phyloP scores from a whole-genome alignment of 2,888 invertebrate genomes.

The Hypsopygia costalis region DNA sequence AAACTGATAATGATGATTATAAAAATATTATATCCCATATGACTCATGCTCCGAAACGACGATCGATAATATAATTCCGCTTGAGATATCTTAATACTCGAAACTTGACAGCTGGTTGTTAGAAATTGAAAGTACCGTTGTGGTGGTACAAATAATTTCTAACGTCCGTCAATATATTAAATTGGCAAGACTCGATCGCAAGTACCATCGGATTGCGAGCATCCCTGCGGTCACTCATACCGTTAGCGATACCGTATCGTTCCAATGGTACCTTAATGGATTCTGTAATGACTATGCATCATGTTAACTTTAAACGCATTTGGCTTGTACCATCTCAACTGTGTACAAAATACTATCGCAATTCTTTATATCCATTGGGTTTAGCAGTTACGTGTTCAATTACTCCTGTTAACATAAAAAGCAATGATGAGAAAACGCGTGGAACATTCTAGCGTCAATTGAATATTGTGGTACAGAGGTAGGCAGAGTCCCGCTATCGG shows the following conservation, averaged over 20 bases:
- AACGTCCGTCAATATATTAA: background rate
- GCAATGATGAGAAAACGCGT: too few species aligned
- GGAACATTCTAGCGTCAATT: background rate
- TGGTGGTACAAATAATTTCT: too few species aligned
- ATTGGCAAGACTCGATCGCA: background rate
- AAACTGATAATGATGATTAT: too few species aligned
- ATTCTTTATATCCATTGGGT: background rate
- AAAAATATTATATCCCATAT: too few species aligned
- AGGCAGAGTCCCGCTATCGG: conserved; percentile 9
- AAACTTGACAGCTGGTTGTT: too few species aligned
- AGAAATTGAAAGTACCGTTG: too few species aligned
- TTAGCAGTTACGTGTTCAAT: too few species aligned
- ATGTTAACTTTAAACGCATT: conserved; percentile 18
- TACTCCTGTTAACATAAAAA: too few species aligned
- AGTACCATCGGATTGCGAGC: too few species aligned
- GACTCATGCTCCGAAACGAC: too few species aligned
- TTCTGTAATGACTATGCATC: conserved; percentile 24
- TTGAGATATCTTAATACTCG: too few species aligned
- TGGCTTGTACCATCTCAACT: background rate
- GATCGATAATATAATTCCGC: too few species aligned
- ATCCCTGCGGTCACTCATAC: conserved; percentile 8
- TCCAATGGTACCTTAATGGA: conserved; percentile 19
- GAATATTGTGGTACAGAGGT: background rate
- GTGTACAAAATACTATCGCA: background rate
- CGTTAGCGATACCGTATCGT: conserved; percentile 34